phyloP scores from a whole-genome alignment of 2,888 invertebrate species.

The Amiota communis region DNA sequence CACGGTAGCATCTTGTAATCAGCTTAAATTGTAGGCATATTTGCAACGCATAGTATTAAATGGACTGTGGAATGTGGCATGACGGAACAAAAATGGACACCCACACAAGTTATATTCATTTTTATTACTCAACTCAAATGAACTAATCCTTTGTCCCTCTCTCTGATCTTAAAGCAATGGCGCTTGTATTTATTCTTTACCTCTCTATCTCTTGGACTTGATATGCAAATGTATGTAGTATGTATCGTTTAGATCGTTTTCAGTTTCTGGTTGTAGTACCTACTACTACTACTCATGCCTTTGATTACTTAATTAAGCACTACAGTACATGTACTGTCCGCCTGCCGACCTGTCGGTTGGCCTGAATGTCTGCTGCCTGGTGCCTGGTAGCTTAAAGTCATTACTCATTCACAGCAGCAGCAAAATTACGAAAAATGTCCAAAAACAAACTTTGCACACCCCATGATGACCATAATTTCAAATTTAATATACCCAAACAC shows the following conservation, averaged over 20 bases:
- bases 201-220: too few species aligned
- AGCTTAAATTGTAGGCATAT: slow-evolving; percentile 10
- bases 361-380: not conserved
- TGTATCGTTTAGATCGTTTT: not conserved
- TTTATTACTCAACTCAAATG: not conserved
- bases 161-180: too few species aligned
- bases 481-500: slow-evolving; percentile 46
- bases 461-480: slow-evolving; percentile 59
- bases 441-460: slow-evolving; percentile 40
- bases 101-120: not conserved
- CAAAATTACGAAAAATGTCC: slow-evolving; percentile 41
- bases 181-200: not conserved
- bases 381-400: not conserved
- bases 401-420: slow-evolving; percentile 15
- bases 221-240: not conserved
- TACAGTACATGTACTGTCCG: not conserved
- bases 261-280: not conserved
- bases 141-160: too few species aligned
- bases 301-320: slow-evolving; percentile 57
- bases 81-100: slow-evolving; percentile 4
- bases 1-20: slow-evolving; percentile 4
- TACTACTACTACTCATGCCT: slow-evolving; percentile 24
- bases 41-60: not conserved
- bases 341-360: not conserved
- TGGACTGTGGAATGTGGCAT: not conserved